Conservation (phyloP, 37 sponge, comb jelly and placozoan genomes). For the Aphrocallistes beatrix region DNA sequence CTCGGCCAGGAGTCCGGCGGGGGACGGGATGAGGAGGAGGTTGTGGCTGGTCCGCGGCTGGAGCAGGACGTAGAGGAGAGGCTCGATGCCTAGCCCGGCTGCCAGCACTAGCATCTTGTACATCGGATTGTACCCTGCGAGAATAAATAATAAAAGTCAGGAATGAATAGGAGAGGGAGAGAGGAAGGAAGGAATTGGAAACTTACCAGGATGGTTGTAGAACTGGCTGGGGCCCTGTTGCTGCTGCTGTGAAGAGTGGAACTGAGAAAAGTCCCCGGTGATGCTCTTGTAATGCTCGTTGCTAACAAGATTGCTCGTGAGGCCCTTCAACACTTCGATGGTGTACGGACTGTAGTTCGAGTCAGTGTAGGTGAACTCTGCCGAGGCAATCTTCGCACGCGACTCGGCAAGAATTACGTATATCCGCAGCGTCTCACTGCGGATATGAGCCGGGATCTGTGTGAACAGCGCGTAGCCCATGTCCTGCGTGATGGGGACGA, state of each 20-base stretch:
- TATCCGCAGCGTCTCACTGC: neutral
- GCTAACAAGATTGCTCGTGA: neutral
- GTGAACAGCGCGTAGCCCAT: conserved; percentile 7
- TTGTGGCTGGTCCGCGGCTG: conserved; percentile 2
- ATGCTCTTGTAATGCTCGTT: conserved; percentile 12
- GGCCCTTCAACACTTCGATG: neutral
- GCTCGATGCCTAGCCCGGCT: neutral
- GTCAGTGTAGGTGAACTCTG: neutral
- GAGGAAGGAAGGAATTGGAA: neutral
- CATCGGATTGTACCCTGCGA: neutral
- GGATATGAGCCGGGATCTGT: neutral
- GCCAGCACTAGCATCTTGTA: neutral
- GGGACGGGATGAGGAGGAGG: neutral
- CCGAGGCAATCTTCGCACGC: neutral
- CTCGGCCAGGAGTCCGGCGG: neutral
- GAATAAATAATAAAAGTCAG: too few species aligned
- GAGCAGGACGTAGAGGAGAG: neutral
- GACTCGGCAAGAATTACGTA: neutral
- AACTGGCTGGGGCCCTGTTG: neutral
- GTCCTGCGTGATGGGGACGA: neutral
- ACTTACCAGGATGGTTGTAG: neutral
- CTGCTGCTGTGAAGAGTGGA: neutral
- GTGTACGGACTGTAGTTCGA: neutral
- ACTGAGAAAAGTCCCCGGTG: neutral
- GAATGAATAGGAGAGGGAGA: too few species aligned